Conservation (phyloP, 2,888 invertebrate species). For the Parasteatoda lunata region DNA sequence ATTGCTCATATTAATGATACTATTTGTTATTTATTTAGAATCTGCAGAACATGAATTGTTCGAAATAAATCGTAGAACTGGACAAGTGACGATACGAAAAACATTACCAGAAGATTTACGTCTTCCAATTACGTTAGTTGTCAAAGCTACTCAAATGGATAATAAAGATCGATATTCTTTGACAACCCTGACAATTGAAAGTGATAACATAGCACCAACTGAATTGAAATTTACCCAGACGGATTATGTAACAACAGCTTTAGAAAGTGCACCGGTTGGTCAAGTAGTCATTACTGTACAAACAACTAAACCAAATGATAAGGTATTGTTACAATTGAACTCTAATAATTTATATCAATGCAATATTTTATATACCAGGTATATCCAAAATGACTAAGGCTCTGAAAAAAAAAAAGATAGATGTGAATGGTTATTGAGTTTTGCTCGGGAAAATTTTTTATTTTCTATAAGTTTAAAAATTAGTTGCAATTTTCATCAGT, state of each 20-base stretch:
- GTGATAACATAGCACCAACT: constrained; percentile 77
- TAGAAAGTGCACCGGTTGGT: constrained; percentile 85
- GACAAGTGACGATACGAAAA: constrained; percentile 79
- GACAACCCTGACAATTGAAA: constrained; percentile 84
- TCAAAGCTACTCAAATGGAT: constrained; percentile 77
- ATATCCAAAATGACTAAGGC: no score
- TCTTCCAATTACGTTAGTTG: constrained; percentile 70
- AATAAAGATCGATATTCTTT: constrained; percentile 91
- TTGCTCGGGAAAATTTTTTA: no score
- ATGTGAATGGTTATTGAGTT: no score
- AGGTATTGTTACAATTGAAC: constrained; percentile 28
- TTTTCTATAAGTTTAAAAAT: no score
- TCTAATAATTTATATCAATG: background rate
- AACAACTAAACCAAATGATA: constrained; percentile 78
- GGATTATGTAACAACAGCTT: constrained; percentile 82
- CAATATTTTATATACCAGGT: background rate
- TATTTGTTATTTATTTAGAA: constrained; percentile 74
- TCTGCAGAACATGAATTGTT: constrained; percentile 81
- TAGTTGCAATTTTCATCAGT: no score
- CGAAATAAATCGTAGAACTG: constrained; percentile 80
- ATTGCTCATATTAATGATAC: background rate
- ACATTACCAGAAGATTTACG: constrained; percentile 75
- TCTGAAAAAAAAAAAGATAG: no score
- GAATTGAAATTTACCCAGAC: constrained; percentile 82
- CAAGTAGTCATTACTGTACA: constrained; percentile 82